A percentile compares a stretch with the other conserved stretches of the same genome.
phyloP scores from a whole-genome alignment of 2,113 vertebrate species.

The Anguilla rostrata region DNA sequence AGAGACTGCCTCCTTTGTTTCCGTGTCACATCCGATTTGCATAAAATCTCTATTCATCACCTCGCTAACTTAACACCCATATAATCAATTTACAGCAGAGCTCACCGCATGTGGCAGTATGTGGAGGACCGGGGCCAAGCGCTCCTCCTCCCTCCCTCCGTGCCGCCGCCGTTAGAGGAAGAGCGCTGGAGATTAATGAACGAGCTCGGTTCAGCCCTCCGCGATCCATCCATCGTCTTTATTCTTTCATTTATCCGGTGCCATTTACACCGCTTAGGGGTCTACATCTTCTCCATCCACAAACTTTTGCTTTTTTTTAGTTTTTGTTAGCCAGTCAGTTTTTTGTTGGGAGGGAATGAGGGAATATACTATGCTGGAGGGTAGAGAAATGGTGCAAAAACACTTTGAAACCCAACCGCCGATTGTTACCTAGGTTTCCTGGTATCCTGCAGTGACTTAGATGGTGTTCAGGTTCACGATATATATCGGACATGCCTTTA shows the following conservation, averaged over 20 bases:
- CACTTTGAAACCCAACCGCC: background rate
- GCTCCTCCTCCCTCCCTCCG: background rate
- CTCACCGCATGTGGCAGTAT: background rate
- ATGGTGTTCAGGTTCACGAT: background rate
- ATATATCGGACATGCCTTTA: background rate
- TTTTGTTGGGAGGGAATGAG: background rate
- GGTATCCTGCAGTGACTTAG: no score
- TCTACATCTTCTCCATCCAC: slow-evolving; percentile 9
- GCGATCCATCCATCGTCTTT: slow-evolving; percentile 16
- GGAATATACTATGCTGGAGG: background rate
- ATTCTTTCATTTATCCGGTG: slow-evolving; percentile 17
- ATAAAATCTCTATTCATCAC: slow-evolving; percentile 48
- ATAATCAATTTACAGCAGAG: slow-evolving; percentile 30
- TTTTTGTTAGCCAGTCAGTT: background rate
- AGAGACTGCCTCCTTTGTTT: slow-evolving; percentile 40
- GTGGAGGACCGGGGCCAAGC: background rate
- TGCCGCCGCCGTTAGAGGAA: background rate
- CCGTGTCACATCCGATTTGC: slow-evolving; percentile 48
- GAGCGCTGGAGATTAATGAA: slow-evolving; percentile 3
- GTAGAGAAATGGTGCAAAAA: background rate
- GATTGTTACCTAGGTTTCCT: background rate
- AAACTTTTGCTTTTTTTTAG: background rate
- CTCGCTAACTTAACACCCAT: slow-evolving; percentile 26
- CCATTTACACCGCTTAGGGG: background rate
- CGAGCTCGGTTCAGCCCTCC: background rate